phyloP scores from a whole-genome alignment of 2,113 vertebrate genomes.

The Columba janthina region DNA sequence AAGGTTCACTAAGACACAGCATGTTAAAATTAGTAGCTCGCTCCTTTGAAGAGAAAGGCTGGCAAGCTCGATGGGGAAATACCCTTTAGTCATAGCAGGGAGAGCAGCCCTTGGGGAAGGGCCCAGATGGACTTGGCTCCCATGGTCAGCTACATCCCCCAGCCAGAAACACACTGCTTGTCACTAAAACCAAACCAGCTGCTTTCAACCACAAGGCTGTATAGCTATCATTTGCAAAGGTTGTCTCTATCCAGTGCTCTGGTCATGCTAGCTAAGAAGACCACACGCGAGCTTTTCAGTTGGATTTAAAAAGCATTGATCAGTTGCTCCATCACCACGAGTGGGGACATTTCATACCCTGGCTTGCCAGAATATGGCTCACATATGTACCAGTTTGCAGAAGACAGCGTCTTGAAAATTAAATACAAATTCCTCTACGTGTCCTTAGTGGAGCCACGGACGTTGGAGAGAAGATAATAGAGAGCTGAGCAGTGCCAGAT shows the following conservation, averaged over 20 bases:
- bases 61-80: background rate
- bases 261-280: background rate
- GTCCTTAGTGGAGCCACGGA: background rate
- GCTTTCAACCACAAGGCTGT: background rate
- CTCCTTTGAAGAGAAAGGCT: background rate
- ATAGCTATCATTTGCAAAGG: background rate
- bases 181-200: background rate
- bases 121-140: background rate
- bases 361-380: background rate
- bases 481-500: background rate
- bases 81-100: background rate
- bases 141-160: background rate
- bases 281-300: background rate
- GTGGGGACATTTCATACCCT: background rate
- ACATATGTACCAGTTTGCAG: background rate
- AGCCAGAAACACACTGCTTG: background rate
- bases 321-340: background rate
- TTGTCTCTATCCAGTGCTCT: background rate
- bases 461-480: background rate
- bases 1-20: background rate
- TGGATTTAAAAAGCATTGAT: background rate
- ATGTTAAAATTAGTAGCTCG: background rate
- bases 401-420: fast-evolving
- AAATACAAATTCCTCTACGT: background rate
- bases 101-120: background rate